A percentile compares a stretch with the other conserved stretches of the same genome.
phyloP scores from a whole-genome alignment of 2,113 vertebrate species.

The Eurypyga helias region DNA sequence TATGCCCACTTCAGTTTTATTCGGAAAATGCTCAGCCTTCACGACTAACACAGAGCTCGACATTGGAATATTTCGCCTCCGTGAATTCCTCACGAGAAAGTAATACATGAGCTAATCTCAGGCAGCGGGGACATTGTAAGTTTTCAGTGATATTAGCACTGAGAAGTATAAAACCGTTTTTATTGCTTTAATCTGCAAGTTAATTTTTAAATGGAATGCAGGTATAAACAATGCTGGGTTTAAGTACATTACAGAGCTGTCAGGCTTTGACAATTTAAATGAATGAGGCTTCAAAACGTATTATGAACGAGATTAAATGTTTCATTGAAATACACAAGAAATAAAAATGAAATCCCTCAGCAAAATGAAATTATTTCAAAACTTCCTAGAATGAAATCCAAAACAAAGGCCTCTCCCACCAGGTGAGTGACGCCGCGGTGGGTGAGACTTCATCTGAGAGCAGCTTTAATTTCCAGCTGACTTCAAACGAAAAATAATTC shows the following conservation, averaged over 20 bases:
- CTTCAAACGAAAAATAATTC: neutral
- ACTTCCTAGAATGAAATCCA: neutral
- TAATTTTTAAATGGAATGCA: slow-evolving; percentile 4
- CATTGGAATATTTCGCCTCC: neutral
- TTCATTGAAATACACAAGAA: neutral
- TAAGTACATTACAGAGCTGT: slow-evolving; percentile 1
- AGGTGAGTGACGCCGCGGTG: neutral
- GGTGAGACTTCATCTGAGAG: neutral
- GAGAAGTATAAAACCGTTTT: neutral
- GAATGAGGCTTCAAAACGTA: neutral
- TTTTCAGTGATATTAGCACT: neutral
- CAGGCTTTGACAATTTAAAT: neutral
- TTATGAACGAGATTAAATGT: neutral
- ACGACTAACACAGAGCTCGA: neutral
- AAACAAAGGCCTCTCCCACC: neutral
- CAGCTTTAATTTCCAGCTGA: neutral
- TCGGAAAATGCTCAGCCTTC: neutral
- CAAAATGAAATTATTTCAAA: neutral
- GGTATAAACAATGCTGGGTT: neutral
- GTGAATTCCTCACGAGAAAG: neutral
- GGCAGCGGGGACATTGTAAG: neutral
- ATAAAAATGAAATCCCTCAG: neutral
- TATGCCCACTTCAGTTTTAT: neutral
- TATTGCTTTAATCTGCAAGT: slow-evolving; percentile 8
- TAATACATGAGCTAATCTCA: neutral